A percentile compares a stretch with the other conserved stretches of the same genome.
Conservation (phyloP, 2,888 invertebrate genomes). For the Esperia sulphurella region DNA sequence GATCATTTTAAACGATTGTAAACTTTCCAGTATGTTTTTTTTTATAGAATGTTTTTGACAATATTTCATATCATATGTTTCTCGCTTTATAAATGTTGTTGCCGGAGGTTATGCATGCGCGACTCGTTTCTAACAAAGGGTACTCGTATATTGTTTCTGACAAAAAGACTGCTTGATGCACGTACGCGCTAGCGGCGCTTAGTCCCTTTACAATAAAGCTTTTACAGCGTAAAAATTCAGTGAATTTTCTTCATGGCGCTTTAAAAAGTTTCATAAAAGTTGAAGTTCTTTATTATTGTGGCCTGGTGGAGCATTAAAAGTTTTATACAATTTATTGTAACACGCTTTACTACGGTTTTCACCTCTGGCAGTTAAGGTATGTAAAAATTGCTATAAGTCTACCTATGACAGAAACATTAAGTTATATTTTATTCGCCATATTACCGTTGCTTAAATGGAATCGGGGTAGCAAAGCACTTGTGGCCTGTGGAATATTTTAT, state of each 20-base stretch:
- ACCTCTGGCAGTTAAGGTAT: no score
- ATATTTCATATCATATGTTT: no score
- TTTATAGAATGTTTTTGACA: no score
- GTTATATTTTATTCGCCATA: no score
- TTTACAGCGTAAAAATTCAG: not conserved
- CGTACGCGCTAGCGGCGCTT: slow-evolving; percentile 10
- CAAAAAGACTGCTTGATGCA: slow-evolving; percentile 26
- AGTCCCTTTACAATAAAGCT: not conserved
- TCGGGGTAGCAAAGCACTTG: no score
- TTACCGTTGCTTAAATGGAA: no score
- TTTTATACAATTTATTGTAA: not conserved
- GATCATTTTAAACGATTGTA: no score
- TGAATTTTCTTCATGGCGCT: slow-evolving; percentile 6
- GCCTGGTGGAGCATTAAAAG: not conserved
- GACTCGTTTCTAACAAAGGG: slow-evolving; percentile 23
- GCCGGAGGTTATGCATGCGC: slow-evolving; percentile 20
- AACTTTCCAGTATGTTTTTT: no score
- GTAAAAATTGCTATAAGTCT: no score
- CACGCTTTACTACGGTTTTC: no score
- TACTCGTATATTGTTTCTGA: slow-evolving; percentile 26
- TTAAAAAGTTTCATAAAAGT: not conserved
- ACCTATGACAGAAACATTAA: no score
- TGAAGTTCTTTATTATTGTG: slow-evolving; percentile 2
- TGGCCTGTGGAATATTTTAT: no score
- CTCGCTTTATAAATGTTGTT: slow-evolving; percentile 3